phyloP scores from a whole-genome alignment of 2,888 invertebrate species.

The Noctua pronuba region DNA sequence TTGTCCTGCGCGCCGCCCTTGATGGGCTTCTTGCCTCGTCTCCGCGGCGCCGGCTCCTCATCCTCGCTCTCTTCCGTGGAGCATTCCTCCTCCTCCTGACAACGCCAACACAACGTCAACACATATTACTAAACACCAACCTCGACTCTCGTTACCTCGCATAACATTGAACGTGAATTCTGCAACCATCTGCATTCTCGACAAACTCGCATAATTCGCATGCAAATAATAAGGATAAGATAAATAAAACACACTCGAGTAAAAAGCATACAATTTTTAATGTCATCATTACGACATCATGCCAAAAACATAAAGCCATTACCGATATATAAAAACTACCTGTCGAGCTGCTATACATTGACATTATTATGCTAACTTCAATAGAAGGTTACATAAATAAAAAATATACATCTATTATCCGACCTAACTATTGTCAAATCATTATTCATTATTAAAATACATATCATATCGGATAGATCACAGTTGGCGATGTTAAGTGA shows the following conservation, averaged over 20 bases:
- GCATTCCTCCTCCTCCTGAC: conserved; percentile 88
- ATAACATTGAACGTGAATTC: conserved; percentile 81
- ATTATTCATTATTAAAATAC: conserved; percentile 74
- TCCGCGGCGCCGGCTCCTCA: conserved; percentile 86
- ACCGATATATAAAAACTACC: conserved; percentile 79
- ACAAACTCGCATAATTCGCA: conserved; percentile 80
- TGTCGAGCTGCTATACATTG: conserved; percentile 80
- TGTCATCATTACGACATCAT: conserved; percentile 87
- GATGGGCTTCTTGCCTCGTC: conserved; percentile 81
- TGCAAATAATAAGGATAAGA: conserved; percentile 83
- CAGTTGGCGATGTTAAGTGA: conserved; percentile 81
- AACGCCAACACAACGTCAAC: conserved; percentile 66
- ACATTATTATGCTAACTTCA: conserved; percentile 84
- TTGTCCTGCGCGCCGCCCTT: conserved; percentile 76
- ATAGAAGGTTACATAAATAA: conserved; percentile 87
- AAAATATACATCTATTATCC: conserved; percentile 82
- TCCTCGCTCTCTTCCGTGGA: conserved; percentile 91
- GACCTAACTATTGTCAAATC: conserved; percentile 82
- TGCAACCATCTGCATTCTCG: conserved; percentile 87
- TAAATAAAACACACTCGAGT: conserved; percentile 85
- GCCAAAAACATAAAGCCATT: conserved; percentile 88
- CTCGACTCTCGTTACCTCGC: conserved; percentile 65
- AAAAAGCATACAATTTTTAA: conserved; percentile 90
- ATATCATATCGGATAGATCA: conserved; percentile 80
- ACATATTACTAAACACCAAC: conserved; percentile 59